Conservation (phyloP, 2,888 invertebrate species). For the Stenodema calcarata region DNA sequence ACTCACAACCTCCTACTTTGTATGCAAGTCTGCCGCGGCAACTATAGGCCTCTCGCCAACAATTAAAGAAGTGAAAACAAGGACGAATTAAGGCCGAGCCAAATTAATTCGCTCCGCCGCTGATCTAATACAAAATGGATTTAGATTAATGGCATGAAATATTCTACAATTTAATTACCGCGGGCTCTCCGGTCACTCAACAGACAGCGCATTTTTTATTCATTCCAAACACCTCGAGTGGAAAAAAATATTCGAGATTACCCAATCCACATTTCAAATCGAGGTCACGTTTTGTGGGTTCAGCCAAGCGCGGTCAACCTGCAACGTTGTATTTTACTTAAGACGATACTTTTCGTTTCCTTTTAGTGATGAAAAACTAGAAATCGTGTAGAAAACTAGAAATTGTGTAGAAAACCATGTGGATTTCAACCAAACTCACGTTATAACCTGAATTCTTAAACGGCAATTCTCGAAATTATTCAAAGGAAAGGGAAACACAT, state of each 20-base stretch:
- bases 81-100: background rate
- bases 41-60: background rate
- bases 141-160: background rate
- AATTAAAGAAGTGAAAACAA: slow-evolving; percentile 20
- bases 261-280: background rate
- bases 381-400: too few species aligned
- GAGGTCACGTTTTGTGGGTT: background rate
- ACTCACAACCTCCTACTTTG: background rate
- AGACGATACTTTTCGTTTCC: background rate
- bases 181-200: background rate
- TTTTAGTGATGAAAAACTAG: background rate
- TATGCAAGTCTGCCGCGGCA: background rate
- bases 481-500: too few species aligned
- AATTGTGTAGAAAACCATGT: too few species aligned
- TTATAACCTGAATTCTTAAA: too few species aligned
- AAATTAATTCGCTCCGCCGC: slow-evolving; percentile 4
- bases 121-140: background rate
- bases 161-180: background rate
- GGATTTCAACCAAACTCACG: too few species aligned
- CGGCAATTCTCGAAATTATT: too few species aligned
- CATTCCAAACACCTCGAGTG: background rate
- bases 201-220: background rate
- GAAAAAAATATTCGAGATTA: background rate
- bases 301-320: background rate
- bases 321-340: background rate